phyloP scores from a whole-genome alignment of 2,113 vertebrate genomes.

The Pao palembangensis region DNA sequence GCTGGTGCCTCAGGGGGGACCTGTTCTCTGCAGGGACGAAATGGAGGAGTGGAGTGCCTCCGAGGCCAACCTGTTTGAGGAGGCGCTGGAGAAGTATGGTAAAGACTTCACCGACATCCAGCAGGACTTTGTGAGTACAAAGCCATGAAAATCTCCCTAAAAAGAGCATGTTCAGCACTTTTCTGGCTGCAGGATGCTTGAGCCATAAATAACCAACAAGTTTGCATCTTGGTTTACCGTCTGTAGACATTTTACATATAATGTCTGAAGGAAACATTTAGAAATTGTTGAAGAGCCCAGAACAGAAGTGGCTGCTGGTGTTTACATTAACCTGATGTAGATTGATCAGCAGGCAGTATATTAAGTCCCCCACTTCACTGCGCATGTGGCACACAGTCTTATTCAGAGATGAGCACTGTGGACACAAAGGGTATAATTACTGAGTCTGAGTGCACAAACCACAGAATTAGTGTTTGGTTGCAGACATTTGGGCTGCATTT shows the following conservation, averaged over 20 bases:
- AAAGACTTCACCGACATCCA: constrained; percentile 99
- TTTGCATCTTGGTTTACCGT: too few relatives aligned
- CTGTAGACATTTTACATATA: too few relatives aligned
- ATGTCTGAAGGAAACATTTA: background rate
- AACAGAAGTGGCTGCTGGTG: too few relatives aligned
- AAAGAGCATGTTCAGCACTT: background rate
- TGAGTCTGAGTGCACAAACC: background rate
- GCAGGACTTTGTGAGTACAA: constrained; percentile 94
- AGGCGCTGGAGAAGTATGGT: constrained; percentile 96
- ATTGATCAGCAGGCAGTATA: too few relatives aligned
- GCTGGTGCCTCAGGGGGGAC: constrained; percentile 97
- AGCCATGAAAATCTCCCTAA: background rate
- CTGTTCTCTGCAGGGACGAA: constrained; percentile 93
- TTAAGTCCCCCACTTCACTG: background rate
- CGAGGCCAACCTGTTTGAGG: constrained; percentile 95
- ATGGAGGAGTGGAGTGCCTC: constrained; percentile 99
- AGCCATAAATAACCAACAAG: too few relatives aligned
- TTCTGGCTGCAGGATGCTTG: too few relatives aligned
- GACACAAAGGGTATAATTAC: constrained; percentile 8
- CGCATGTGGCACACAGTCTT: background rate
- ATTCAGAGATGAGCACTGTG: constrained; percentile 12
- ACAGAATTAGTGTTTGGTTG: constrained; percentile 11
- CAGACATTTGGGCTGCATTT: constrained; percentile 1
- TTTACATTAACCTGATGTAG: too few relatives aligned
- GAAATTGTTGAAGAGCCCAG: background rate